Conservation (phyloP, 1,140 invertebrate genomes). For the Caenorhabditis brenneri region DNA sequence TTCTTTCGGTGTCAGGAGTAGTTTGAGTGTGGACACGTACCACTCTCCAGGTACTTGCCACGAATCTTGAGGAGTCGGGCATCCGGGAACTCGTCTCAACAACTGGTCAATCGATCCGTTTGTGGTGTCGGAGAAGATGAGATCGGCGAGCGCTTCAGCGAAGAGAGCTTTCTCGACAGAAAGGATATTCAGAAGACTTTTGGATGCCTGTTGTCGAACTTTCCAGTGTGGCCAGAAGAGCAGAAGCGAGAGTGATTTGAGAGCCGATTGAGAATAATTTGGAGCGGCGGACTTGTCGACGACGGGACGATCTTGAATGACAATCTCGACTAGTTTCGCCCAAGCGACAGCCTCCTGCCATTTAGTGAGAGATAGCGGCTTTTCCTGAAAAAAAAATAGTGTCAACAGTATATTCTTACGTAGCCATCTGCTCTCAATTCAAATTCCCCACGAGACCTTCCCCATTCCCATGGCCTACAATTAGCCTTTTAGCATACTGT, state of each 20-base stretch:
- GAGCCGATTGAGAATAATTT: neutral
- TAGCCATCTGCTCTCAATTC: no score
- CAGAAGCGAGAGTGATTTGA: constrained; percentile 23
- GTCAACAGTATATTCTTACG: no score
- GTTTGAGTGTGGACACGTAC: neutral
- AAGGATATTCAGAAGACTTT: neutral
- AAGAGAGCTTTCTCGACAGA: neutral
- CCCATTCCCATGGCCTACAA: no score
- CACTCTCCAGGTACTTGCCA: constrained; percentile 22
- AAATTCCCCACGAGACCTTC: no score
- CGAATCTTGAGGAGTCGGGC: neutral
- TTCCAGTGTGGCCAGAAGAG: constrained; percentile 48
- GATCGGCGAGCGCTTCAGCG: constrained; percentile 36
- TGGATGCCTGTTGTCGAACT: constrained; percentile 26
- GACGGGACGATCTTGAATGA: neutral
- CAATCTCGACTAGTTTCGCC: neutral
- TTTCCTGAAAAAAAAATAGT: no score
- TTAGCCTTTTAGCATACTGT: no score
- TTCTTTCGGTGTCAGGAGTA: constrained; percentile 11
- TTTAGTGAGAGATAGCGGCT: neutral
- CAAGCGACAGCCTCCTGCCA: constrained; percentile 11
- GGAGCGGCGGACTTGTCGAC: neutral
- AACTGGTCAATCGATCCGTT: constrained; percentile 41
- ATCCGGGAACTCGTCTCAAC: constrained; percentile 24
- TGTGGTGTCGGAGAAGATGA: constrained; percentile 19